These are phyloP conservation scores for Polypedilum vanderplanki DNA, from an alignment of 1,140 invertebrate species.

Conservation along the genomic window DNA sequence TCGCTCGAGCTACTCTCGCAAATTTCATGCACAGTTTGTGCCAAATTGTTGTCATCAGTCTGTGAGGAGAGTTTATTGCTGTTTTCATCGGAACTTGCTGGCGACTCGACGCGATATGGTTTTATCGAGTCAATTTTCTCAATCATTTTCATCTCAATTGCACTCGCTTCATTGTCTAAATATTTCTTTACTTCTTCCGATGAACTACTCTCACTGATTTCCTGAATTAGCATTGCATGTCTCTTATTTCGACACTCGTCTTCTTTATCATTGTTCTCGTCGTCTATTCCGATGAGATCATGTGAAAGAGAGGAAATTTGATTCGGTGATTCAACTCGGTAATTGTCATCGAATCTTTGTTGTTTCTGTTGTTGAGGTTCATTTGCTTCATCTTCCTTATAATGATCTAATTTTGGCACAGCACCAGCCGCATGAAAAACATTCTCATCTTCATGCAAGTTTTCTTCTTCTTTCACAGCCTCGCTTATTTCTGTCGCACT, in stretches of 20 bases:
- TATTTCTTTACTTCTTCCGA: background rate
- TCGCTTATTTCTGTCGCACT: background rate
- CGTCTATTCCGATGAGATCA: background rate
- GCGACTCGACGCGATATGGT: background rate
- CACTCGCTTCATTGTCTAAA: background rate
- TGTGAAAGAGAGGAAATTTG: background rate
- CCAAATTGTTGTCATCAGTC: background rate
- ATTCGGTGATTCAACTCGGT: constrained; percentile 22
- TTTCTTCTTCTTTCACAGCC: background rate
- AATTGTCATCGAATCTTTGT: constrained; percentile 19
- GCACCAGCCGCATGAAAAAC: background rate
- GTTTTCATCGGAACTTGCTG: background rate
- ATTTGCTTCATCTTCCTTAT: constrained; percentile 4
- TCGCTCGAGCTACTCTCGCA: background rate
- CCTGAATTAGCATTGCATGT: constrained; percentile 22
- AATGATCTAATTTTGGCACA: constrained; percentile 14
- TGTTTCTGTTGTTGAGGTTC: constrained; percentile 6
- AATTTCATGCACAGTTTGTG: background rate
- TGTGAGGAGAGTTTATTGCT: background rate
- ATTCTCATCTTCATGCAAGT: background rate
- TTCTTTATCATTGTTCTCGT: background rate
- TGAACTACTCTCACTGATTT: constrained; percentile 20
- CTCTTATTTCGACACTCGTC: background rate
- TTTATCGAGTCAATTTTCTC: background rate
- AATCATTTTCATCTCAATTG: constrained; percentile 20